Base-by-base conservation (phyloP, 1,140 invertebrate species). In the Choristoneura fumiferana region DNA sequence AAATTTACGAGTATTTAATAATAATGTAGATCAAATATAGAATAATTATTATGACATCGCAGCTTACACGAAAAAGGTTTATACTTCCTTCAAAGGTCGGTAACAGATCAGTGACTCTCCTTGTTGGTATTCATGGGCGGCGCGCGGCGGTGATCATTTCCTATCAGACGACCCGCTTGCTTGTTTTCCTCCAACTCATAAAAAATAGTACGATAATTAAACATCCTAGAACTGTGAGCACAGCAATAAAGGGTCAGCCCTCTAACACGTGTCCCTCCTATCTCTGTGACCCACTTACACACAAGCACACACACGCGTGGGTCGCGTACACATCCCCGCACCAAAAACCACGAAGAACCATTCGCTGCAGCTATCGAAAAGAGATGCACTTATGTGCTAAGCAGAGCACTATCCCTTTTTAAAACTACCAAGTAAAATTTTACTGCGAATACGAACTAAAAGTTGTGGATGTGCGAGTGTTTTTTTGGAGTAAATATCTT, bases 261-360 rank as follows among this genome's bases (percentile, higher is more conserved):
- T 83, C 74, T 61, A 74, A 85, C 84, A 87, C 84, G 84, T 87
- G 84, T 85, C 75, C 68, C 79, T 68, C 74, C 78, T 87, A 87
- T 87, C 84, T 85, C 71, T 84, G 73, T 87, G 84, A 83, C 84
- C 84, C 67, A 87, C 73, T 85, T 87, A 84, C 81, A 45, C 79
- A 76, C 84, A 87, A 76, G 38, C 18, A 1, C 54, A 55, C 36
- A 38, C 33, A 38, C 1, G 45, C 43, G 54, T 13, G 22, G 1
- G 8, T 9, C 12, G 43, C 43, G 43, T 29, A 54, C 52, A 29
- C 33, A 34, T 29, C 29, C 18, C 52, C 52, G 18, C 35, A 34
- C 49, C n/a, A 9, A 1, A 8, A 12, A 12, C 43, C 22, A 15
- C n/a, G 22, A 22, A 29, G 22, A 49, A 1, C 18, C n/a, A 10